These are phyloP conservation scores for Hanleya hanleyi DNA, from an alignment of 2,888 invertebrate species.

Conservation along the genomic window DNA sequence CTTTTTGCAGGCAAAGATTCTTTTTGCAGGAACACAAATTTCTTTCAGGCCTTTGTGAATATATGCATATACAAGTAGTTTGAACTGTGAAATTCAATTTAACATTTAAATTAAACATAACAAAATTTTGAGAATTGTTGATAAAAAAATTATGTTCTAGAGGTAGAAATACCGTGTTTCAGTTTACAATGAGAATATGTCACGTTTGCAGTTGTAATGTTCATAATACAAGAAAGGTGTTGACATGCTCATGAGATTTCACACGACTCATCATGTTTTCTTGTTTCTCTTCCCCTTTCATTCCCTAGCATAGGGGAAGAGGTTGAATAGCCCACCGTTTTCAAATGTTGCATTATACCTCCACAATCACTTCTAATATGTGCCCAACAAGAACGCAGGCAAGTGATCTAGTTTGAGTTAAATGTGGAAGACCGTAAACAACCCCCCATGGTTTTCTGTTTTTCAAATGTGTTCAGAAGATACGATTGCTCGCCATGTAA, in stretches of 20 bases:
- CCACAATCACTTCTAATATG: constrained; percentile 40
- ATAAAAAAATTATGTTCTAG: too few relatives aligned
- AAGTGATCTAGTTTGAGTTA: constrained; percentile 42
- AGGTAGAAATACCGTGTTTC: too few relatives aligned
- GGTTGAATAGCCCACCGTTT: constrained; percentile 66
- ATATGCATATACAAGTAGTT: too few relatives aligned
- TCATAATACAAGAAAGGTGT: not conserved
- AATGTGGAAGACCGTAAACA: too few relatives aligned
- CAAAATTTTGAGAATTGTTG: too few relatives aligned
- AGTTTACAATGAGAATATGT: too few relatives aligned
- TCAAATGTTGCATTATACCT: constrained; percentile 36
- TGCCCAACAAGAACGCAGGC: constrained; percentile 56
- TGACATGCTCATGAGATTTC: constrained; percentile 1
- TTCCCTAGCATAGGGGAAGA: constrained; percentile 76
- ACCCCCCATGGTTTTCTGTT: too few relatives aligned
- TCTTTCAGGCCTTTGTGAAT: constrained; percentile 32
- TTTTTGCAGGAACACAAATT: constrained; percentile 17
- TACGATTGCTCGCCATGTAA: too few relatives aligned
- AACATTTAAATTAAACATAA: too few relatives aligned
- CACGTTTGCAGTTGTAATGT: too few relatives aligned
- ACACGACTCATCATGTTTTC: constrained; percentile 62
- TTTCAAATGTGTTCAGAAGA: too few relatives aligned
- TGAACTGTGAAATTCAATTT: too few relatives aligned
- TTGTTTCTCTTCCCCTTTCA: constrained; percentile 74
- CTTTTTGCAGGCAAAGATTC: constrained; percentile 29